These are phyloP conservation scores for Sebastes jordani DNA, from an alignment of 2,797 vertebrate genomes.

Conservation along the genomic window DNA sequence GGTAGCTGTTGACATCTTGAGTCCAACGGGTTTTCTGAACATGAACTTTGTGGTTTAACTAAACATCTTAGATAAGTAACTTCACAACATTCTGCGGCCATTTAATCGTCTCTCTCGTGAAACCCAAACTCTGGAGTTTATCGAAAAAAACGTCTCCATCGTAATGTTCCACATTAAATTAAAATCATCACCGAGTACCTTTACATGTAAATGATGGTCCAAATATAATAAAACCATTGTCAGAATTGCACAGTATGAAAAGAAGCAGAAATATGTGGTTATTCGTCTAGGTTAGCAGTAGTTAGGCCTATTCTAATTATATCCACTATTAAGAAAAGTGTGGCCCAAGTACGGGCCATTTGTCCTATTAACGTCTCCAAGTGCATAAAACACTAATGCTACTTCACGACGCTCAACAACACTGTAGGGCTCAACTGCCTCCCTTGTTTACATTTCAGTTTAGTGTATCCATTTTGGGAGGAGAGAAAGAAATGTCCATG, in stretches of 20 bases:
- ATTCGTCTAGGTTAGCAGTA: constrained; percentile 58
- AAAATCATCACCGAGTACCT: constrained; percentile 51
- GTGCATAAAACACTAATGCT: constrained; percentile 69
- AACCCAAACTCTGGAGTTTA: constrained; percentile 17
- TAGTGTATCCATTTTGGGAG: constrained; percentile 53
- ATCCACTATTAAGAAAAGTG: constrained; percentile 51
- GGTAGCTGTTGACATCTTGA: constrained; percentile 5
- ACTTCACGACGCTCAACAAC: constrained; percentile 72
- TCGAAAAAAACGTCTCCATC: neutral
- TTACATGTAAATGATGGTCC: constrained; percentile 51
- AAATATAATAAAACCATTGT: constrained; percentile 51
- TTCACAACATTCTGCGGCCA: constrained; percentile 61
- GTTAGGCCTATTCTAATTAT: constrained; percentile 53
- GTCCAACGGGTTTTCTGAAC: constrained; percentile 17
- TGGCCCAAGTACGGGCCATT: constrained; percentile 38
- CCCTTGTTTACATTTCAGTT: constrained; percentile 56
- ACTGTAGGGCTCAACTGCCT: constrained; percentile 52
- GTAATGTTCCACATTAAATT: constrained; percentile 1
- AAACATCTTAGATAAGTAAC: constrained; percentile 53
- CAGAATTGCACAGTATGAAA: constrained; percentile 61
- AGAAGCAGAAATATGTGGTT: constrained; percentile 26
- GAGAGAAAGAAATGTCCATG: constrained; percentile 43
- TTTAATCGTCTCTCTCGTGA: constrained; percentile 49
- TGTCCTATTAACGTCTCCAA: constrained; percentile 61
- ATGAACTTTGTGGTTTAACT: constrained; percentile 27